phyloP scores from a whole-genome alignment of 2,113 vertebrate genomes.

The Ceyx cyanopectus region DNA sequence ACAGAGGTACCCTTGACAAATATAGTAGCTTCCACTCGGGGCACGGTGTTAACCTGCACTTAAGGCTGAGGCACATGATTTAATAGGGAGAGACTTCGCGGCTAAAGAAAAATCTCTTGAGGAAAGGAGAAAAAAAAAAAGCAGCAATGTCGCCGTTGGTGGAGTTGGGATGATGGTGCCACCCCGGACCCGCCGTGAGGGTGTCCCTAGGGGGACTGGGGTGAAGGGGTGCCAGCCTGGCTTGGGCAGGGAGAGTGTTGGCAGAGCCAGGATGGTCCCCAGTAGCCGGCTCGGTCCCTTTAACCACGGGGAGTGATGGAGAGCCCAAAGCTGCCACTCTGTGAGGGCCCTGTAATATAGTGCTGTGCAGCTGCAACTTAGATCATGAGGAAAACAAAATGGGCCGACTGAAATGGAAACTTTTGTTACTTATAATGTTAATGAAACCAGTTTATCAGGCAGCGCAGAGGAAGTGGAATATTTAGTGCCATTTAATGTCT shows the following conservation, averaged over 20 bases:
- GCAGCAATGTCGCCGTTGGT: fast-evolving
- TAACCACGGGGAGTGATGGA: conserved; percentile 50
- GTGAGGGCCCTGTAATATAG: conserved; percentile 60
- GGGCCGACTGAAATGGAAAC: conserved; percentile 79
- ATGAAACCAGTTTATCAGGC: conserved; percentile 81
- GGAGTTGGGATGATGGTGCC: background rate
- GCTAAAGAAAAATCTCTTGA: conserved; percentile 46
- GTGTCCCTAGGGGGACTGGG: fast-evolving
- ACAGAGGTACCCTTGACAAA: conserved; percentile 46
- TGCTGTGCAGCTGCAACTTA: conserved; percentile 76
- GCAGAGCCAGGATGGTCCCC: background rate
- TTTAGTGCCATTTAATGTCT: conserved; percentile 80
- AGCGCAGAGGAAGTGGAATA: conserved; percentile 78
- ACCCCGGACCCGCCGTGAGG: background rate
- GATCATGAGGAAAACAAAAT: conserved; percentile 71
- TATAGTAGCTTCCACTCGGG: conserved; percentile 44
- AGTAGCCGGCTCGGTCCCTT: conserved; percentile 27
- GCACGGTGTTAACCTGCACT: conserved; percentile 60
- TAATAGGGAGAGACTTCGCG: conserved; percentile 25
- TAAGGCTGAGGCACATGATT: conserved; percentile 63
- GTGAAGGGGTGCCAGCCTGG: fast-evolving
- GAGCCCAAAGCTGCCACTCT: conserved; percentile 45
- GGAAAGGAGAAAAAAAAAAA: background rate
- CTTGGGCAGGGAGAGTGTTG: background rate
- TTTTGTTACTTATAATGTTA: conserved; percentile 82